Base-by-base conservation (phyloP, 92 coral and sea anemone species). In the Porites evermanni region DNA sequence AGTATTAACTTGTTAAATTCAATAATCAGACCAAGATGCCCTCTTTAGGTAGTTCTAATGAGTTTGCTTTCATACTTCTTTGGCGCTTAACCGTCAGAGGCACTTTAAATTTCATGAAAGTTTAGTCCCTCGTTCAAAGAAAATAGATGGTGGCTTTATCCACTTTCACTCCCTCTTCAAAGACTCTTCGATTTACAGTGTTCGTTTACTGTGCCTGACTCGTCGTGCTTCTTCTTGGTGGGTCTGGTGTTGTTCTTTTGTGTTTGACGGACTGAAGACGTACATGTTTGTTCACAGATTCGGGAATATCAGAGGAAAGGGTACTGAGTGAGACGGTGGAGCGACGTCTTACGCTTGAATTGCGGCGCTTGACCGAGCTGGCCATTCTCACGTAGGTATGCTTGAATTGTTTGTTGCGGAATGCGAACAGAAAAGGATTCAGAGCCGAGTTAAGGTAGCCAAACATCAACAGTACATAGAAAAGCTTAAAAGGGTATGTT, bases 401-500 rank as follows among this genome's bases (percentile, higher is more conserved):
- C 54, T 82, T 85, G 85, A 93, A 91, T 13, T 88, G 77, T 64
- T 80, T 84, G 79, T 93, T 93, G 12, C 93, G 89, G 83, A 93
- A 92, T 3, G 96, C 91, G 86, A 91, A 93, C 84, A 93, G 79
- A 72, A 91, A 93, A 1, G 96, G 96, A 44, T 93, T 93, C 32
- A 93, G 72, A 47, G 96, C 96, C 20, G 91, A 93, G 92, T 93
- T 91, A 64, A 93, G 88, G 76, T 93, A 93, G 65, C 96, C 92
- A 54, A 88, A 83, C 94, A 91, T 72, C 11, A 93, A 77, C 60
- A 93, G 83, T 16, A 90, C 77, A 6, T 8, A 13, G 38, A 1
- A 9, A 17, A 88, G 82, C 72, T 88, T 72, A 7, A 13, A n/a
- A 6, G 91, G 82, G 6, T 84, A 67, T 12, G 88, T 86, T 18